These are phyloP conservation scores for Cossypha dichroa DNA, from an alignment of 2,797 vertebrate genomes.

Conservation along the genomic window DNA sequence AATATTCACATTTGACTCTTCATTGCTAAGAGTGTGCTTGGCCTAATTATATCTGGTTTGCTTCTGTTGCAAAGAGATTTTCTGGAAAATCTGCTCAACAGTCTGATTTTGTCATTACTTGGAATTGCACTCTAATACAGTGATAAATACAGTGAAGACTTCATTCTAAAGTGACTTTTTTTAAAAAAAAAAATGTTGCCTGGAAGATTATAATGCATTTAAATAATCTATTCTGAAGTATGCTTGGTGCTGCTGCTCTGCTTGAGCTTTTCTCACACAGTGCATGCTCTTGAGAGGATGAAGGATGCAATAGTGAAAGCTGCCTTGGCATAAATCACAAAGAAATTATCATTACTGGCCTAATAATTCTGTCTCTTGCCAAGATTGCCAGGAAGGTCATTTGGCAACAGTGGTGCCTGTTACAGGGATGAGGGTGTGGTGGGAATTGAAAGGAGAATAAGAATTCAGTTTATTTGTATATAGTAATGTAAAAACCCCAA, in stretches of 20 bases:
- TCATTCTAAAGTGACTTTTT: not conserved
- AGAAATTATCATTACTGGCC: not conserved
- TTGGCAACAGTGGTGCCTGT: not conserved
- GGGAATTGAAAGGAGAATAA: not conserved
- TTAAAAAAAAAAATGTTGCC: rapidly evolving
- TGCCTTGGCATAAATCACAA: not conserved
- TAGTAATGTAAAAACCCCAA: not conserved
- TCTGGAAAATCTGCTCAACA: not conserved
- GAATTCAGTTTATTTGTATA: not conserved
- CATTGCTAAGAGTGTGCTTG: not conserved
- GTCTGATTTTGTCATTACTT: not conserved
- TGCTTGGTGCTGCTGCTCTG: not conserved
- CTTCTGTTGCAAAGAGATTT: not conserved
- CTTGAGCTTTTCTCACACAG: not conserved
- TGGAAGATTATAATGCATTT: not conserved
- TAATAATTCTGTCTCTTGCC: not conserved
- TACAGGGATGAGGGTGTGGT: not conserved
- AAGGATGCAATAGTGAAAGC: not conserved
- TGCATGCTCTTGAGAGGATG: not conserved
- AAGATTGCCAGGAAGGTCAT: not conserved
- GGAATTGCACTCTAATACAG: not conserved
- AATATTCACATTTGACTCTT: not conserved
- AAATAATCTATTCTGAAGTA: not conserved
- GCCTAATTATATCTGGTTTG: not conserved
- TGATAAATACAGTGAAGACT: not conserved